Conservation (phyloP, 2,113 vertebrate genomes). For the Synchiropus splendidus region DNA sequence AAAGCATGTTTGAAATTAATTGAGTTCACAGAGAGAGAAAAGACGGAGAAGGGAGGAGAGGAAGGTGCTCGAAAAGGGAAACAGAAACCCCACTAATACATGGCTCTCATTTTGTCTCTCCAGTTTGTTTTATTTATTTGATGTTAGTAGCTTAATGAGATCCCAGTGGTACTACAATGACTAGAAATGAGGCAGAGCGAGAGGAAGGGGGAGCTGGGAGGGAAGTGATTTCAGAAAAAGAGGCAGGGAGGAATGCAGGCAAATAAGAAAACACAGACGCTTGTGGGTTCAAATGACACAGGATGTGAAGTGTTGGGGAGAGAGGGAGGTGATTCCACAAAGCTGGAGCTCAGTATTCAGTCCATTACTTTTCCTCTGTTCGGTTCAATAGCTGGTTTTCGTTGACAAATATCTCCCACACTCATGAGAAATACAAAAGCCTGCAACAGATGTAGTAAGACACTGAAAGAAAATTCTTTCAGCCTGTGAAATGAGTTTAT, state of each 20-base stretch:
- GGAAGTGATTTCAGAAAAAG: slow-evolving; percentile 16
- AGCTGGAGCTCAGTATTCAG: slow-evolving; percentile 15
- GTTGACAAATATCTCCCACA: slow-evolving; percentile 39
- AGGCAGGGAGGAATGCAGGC: slow-evolving; percentile 19
- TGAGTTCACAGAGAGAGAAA: slow-evolving; percentile 60
- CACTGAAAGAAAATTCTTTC: background rate
- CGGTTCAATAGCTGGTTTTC: slow-evolving; percentile 22
- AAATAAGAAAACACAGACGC: slow-evolving; percentile 19
- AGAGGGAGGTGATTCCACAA: slow-evolving; percentile 1
- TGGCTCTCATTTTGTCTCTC: slow-evolving; percentile 59
- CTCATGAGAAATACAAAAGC: slow-evolving; percentile 28
- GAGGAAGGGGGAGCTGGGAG: slow-evolving; percentile 8
- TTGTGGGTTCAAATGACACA: slow-evolving; percentile 16
- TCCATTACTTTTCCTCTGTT: slow-evolving; percentile 11
- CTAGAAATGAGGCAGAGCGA: slow-evolving; percentile 30
- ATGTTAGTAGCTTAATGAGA: slow-evolving; percentile 71
- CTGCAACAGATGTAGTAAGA: background rate
- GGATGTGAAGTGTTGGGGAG: slow-evolving; percentile 7
- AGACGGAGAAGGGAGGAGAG: slow-evolving; percentile 29
- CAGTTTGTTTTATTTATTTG: slow-evolving; percentile 73
- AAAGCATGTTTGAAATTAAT: slow-evolving; percentile 63
- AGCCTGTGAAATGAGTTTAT: slow-evolving; percentile 5
- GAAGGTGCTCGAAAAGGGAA: slow-evolving; percentile 45
- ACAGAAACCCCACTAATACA: slow-evolving; percentile 35
- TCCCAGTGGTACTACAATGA: slow-evolving; percentile 63